A percentile compares a stretch with the other conserved stretches of the same genome.
phyloP scores from a whole-genome alignment of 2,113 vertebrate genomes.

The Aptenodytes forsteri region DNA sequence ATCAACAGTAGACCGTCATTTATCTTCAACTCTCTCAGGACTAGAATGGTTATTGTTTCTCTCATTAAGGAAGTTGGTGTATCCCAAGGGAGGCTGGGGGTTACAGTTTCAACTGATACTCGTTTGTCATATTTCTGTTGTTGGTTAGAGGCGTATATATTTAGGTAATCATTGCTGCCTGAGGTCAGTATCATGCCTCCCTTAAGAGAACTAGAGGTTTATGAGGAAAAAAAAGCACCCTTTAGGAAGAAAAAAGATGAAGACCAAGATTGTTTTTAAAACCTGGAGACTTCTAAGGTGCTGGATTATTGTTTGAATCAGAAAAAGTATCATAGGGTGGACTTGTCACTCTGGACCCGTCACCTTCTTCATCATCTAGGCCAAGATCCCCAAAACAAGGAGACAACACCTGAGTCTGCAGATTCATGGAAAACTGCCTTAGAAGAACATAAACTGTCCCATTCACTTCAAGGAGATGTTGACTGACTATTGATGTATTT shows the following conservation, averaged over 20 bases:
- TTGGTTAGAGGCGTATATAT: conserved; percentile 15
- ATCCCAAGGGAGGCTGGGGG: not conserved
- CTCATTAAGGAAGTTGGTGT: conserved; percentile 20
- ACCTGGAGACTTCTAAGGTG: not conserved
- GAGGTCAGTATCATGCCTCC: not conserved
- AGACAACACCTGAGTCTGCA: not conserved
- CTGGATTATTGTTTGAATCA: not conserved
- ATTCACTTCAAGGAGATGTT: not conserved
- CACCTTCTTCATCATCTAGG: not conserved
- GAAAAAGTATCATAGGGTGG: not conserved
- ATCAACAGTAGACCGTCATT: conserved; percentile 21
- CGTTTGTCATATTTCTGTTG: conserved; percentile 50
- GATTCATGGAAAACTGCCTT: not conserved
- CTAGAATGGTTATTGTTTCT: conserved; percentile 29
- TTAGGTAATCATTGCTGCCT: conserved; percentile 13
- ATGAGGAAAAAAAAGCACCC: not conserved
- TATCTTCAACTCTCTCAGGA: conserved; percentile 15
- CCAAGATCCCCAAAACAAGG: not conserved
- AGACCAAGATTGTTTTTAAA: not conserved
- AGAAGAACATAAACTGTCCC: not conserved
- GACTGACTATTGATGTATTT: not conserved
- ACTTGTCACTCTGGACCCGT: not conserved
- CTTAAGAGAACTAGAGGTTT: not conserved
- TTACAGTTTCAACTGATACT: conserved; percentile 1
- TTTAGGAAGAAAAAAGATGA: not conserved